phyloP scores from a whole-genome alignment of 2,113 vertebrate species.

The Protobothrops mucrosquamatus region DNA sequence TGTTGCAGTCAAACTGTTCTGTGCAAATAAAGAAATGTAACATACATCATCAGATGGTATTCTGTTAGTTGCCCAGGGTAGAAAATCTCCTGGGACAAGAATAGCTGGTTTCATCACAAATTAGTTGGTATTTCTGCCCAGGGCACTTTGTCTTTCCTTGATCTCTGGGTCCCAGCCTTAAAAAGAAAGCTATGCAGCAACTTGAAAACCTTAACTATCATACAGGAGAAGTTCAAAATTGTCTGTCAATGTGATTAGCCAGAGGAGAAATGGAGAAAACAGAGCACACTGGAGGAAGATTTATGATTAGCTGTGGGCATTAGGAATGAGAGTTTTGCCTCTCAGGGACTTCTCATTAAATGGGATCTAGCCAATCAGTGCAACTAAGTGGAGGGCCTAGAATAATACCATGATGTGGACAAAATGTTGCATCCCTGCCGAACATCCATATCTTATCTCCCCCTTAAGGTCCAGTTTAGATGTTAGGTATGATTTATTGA shows the following conservation, averaged over 20 bases:
- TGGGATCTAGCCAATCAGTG: background rate
- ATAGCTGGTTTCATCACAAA: constrained; percentile 1
- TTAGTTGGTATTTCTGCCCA: background rate
- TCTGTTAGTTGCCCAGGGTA: background rate
- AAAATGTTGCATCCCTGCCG: background rate
- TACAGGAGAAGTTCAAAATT: background rate
- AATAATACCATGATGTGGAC: background rate
- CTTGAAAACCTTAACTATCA: background rate
- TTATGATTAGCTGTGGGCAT: background rate
- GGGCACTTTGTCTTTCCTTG: background rate
- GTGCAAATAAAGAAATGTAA: background rate
- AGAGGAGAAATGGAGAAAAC: background rate
- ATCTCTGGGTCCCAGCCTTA: background rate
- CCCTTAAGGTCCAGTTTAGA: background rate
- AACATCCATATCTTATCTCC: background rate
- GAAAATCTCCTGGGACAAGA: background rate
- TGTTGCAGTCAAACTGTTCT: background rate
- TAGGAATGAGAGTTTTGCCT: background rate
- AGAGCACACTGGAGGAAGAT: background rate
- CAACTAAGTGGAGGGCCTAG: background rate
- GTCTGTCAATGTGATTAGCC: background rate
- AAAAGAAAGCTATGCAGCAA: background rate
- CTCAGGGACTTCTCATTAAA: background rate
- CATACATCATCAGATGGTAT: background rate
- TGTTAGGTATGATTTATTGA: background rate